Evolutionary conservation across 1,140 invertebrate genomes (phyloP).

Genomic region (Heliconius himera): DNA sequence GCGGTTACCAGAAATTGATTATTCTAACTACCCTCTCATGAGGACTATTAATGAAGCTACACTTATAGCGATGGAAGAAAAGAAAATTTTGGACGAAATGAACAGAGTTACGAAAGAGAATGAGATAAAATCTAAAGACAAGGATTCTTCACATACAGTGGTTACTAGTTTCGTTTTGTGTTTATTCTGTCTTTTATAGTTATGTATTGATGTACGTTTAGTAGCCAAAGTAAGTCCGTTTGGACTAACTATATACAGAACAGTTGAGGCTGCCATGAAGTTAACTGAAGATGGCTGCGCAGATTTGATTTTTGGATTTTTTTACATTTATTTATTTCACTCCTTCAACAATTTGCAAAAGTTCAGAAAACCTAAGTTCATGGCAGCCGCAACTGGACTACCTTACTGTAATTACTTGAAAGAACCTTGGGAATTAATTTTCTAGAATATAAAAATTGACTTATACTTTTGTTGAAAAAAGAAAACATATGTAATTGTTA

Average conservation of each 20-base stretch:
- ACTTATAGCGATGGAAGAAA: slow-evolving; percentile 81
- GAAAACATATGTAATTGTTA: no score
- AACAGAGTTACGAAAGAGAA: slow-evolving; percentile 62
- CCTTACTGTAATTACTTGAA: no score
- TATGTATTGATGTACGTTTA: background rate
- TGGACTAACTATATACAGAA: background rate
- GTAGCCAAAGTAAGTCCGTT: background rate
- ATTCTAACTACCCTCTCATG: slow-evolving; percentile 83
- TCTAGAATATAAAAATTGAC: no score
- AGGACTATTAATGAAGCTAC: slow-evolving; percentile 84
- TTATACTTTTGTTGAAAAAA: no score
- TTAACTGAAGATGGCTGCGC: no score
- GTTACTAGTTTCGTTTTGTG: background rate
- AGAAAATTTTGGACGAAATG: slow-evolving; percentile 74
- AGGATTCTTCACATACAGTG: background rate
- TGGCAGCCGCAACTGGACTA: no score
- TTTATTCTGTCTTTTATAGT: background rate
- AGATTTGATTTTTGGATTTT: no score
- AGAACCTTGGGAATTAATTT: no score
- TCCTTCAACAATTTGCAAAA: no score
- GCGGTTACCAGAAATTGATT: slow-evolving; percentile 64
- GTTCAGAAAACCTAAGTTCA: no score
- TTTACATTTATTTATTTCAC: no score
- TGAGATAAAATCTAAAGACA: slow-evolving; percentile 50
- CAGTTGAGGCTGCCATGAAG: no score